phyloP scores from a whole-genome alignment of 1,140 invertebrate species.

The Cyclina sinensis region DNA sequence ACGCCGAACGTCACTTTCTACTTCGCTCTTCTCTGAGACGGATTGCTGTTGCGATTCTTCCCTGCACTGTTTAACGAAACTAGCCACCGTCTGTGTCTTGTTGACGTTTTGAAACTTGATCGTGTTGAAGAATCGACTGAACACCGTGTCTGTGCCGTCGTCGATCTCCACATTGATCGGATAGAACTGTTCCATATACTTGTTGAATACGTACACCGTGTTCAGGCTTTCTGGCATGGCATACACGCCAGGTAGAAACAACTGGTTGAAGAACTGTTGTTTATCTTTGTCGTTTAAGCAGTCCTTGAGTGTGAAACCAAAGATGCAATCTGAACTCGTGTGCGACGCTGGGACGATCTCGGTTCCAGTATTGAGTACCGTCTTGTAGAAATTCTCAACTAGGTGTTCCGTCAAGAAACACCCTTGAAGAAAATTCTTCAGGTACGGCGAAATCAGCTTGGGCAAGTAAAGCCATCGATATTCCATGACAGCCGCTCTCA shows the following conservation, averaged over 20 bases:
- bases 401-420: background rate
- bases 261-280: background rate
- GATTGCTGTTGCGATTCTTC: background rate
- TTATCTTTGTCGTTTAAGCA: background rate
- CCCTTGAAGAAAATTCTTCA: background rate
- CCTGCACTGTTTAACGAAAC: background rate
- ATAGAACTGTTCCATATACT: background rate
- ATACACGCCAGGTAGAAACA: background rate
- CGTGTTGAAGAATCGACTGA: background rate
- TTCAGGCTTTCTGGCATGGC: background rate
- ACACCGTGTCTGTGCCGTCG: background rate
- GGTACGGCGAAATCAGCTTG: background rate
- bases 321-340: background rate
- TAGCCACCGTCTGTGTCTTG: background rate
- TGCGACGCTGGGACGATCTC: background rate
- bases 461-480: slow-evolving; percentile 1
- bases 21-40: too few species aligned
- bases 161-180: background rate
- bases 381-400: background rate
- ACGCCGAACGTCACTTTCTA: background rate
- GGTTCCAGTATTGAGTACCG: background rate
- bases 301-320: background rate
- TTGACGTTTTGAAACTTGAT: background rate
- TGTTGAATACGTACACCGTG: background rate
- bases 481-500: background rate